Base-by-base conservation (phyloP, 2,888 invertebrate species). In the Dryomyza anilis region DNA sequence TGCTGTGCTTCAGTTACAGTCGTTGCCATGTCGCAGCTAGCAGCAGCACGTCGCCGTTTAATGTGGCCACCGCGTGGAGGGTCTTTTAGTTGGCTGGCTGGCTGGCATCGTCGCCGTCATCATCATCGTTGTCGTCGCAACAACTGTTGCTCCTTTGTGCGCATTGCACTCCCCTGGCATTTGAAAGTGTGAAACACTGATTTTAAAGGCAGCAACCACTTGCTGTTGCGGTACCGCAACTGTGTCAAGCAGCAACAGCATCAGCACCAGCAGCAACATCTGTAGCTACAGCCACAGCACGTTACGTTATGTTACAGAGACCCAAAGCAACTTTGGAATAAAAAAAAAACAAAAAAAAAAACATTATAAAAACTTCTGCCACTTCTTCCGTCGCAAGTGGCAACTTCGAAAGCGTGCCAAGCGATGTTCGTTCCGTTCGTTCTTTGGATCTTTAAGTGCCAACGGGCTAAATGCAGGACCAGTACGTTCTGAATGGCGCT, bases 171-270 rank as follows among this genome's bases (percentile, higher is more conserved):
- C 29, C 29, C 30, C 16, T n/a, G 29, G 16, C 29, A 53, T 16
- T 30, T 10, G 45, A 3, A 50, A 50, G 53, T 53, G 53, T 53
- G 19, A 52, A 53, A 19, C 53, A n/a, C 30, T 30, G 30, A 30
- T 53, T 29, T 8, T 14, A 23, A 23, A 23, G 48, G 23, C 48
- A 48, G 25, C 53, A 16, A n/a, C 12, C 21, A 25, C 16, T 33
- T 19, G 10, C 23, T 25, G 16, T 19, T 25, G 48, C 27, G 25
- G 23, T 5, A 25, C 27, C 8, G n/a, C 27, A 23, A 23, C 50
- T 50, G 50, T 50, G 50, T 25, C 50, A 25, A 50, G 14, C 25
- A 14, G 12, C 48, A 7, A n/a, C 7, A n/a, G 39, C 39, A 2
- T 12, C 33, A 8, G 33, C 7, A 33, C 14, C 12, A 7, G 39